Evolutionary conservation across 1,140 invertebrate genomes (phyloP).

Genomic region (Phymorhynchus buccinoides): DNA sequence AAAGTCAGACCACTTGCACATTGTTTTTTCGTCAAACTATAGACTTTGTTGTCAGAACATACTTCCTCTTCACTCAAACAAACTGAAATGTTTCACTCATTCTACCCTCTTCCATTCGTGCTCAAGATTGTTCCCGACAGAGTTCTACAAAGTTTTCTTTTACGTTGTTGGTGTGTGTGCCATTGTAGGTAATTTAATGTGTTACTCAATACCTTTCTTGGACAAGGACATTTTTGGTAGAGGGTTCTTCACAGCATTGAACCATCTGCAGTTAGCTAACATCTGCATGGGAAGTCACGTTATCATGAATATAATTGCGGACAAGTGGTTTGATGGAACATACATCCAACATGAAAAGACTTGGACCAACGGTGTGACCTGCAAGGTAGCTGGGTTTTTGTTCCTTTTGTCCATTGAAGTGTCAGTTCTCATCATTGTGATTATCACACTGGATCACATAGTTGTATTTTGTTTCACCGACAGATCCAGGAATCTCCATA

Average conservation of each 20-base stretch:
- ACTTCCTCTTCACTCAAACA: slow-evolving; percentile 29
- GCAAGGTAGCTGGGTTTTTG: background rate
- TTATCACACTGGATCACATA: background rate
- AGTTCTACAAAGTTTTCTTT: slow-evolving; percentile 48
- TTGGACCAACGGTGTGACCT: background rate
- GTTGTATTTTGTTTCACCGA: background rate
- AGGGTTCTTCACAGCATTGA: background rate
- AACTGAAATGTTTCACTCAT: slow-evolving; percentile 49
- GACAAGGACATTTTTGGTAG: background rate
- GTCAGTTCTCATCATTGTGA: background rate
- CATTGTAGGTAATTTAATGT: slow-evolving; percentile 46
- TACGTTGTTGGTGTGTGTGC: slow-evolving; percentile 56
- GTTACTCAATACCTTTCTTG: background rate
- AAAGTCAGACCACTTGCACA: background rate
- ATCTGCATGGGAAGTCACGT: background rate
- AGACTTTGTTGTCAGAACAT: slow-evolving; percentile 54
- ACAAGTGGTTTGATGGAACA: background rate
- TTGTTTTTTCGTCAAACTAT: slow-evolving; percentile 46
- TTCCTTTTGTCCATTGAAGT: background rate
- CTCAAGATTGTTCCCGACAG: slow-evolving; percentile 48
- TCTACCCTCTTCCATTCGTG: slow-evolving; percentile 54
- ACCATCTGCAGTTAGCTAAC: background rate
- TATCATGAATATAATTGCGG: background rate
- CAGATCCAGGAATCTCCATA: background rate
- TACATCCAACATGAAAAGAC: background rate